Base-by-base conservation (phyloP, 2,113 vertebrate genomes). In the Burhinus bistriatus region DNA sequence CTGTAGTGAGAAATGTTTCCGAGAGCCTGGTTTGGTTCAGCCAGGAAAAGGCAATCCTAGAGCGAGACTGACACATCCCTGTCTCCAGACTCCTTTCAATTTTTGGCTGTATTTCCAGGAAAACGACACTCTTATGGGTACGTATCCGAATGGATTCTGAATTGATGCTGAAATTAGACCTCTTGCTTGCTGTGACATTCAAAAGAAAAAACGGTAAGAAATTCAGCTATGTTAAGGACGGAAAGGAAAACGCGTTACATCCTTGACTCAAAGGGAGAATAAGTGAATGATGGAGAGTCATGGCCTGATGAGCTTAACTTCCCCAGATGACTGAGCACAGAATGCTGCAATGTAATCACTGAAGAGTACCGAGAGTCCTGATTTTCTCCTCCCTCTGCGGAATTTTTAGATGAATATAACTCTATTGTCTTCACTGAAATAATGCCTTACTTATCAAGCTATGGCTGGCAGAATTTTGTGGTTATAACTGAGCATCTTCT, bases 121-220 rank as follows among this genome's bases (percentile, higher is more conserved):
- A 55, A 77, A 51, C n/a, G 2, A 16, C 32, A 6, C 17, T 85
- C 17, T 14, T 36, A 12, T 19, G 30, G 57, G 16, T 70, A 20
- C 1, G 0, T 40, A 49, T 23, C 22, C 1, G 1, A 47, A 47
- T 0, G 1, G 38, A 44, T 79, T 68, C 57, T 29, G 76, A 69
- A 59, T 7, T 30, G 36, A 26, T 64, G 29, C 22, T 36, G 72
- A 11, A 75, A 65, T 66, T n/a, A 84, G 21, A 45, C 23, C 15
- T 66, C 55, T 62, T 5, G 0, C 40, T 70, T 25, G 23, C 45
- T 57, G 23, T 27, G 51, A 17, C 12, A 30, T 42, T 44, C 49
- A 26, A 44, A 70, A 73, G 18, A 16, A 59, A 40, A 89, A 44
- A 11, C 0, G 1, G 20, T 12, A 9, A 0, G 20, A 38, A 79